Evolutionary conservation across 2,113 vertebrate species (phyloP).

Genomic region (Notechis scutatus): DNA sequence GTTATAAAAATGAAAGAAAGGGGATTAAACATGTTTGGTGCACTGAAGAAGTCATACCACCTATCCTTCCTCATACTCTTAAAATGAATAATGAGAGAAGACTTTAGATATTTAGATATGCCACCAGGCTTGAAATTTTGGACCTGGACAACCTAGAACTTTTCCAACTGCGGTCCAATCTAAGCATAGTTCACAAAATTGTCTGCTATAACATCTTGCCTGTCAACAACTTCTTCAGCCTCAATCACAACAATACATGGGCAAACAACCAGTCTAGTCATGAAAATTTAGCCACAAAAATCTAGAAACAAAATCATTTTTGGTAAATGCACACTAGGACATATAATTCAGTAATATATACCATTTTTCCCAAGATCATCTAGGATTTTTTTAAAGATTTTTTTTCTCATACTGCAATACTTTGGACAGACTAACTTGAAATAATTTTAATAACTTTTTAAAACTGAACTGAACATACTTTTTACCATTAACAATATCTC

Average conservation of each 20-base stretch:
- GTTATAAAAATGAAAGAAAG: neutral
- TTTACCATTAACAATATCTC: slow-evolving; percentile 20
- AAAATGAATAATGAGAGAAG: neutral
- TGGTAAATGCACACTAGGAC: neutral
- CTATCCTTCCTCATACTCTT: neutral
- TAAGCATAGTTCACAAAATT: too few relatives aligned
- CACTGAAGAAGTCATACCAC: neutral
- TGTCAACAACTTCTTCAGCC: too few relatives aligned
- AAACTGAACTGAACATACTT: neutral
- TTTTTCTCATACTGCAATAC: neutral
- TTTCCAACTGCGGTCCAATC: too few relatives aligned
- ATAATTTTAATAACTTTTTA: slow-evolving; percentile 17
- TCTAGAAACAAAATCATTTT: neutral
- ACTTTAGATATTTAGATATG: neutral
- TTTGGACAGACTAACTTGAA: neutral
- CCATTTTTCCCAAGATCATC: neutral
- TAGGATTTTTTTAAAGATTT: neutral
- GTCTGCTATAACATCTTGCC: too few relatives aligned
- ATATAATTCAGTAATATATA: neutral
- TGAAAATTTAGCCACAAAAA: neutral
- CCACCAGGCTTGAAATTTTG: too few relatives aligned
- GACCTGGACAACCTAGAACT: too few relatives aligned
- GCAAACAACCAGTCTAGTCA: neutral
- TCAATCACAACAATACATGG: too few relatives aligned
- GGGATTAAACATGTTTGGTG: neutral